Evolutionary conservation across 2,113 vertebrate species (phyloP), one percentile per base, ranked within the genome.

Genomic region (Lamprologus speciosus): DNA sequence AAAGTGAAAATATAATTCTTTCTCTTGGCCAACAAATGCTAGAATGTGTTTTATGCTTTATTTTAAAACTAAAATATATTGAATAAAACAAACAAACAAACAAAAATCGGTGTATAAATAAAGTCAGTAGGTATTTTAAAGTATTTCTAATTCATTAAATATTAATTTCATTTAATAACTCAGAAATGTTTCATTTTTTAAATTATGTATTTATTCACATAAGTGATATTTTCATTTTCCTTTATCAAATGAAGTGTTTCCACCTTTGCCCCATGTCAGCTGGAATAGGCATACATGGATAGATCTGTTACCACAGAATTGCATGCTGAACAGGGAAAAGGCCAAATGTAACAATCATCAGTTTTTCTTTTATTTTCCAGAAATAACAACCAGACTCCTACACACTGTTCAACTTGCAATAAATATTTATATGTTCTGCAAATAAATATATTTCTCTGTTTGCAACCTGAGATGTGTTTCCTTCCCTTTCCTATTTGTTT

Each of bases 371-470:
- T 45, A 26, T 45, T 26, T 73, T 73, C 13, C 21, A 73, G 33
- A 73, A 45, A 73, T 73, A 45, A 45, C 40, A 45, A 73, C 21
- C 68, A 6, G 37, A 73, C 68, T 45, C 40, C 21, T 0, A 37
- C 40, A 45, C 21, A 70, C 65, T 73, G 8, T 73, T 73, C n/a
- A 45, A 42, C 37, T 42, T 14, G 7, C 63, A 70, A 73, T 65
- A 65, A 45, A 73, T 73, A 73, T 23, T 42, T 45, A 73, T 70
- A 70, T 73, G 65, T 45, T 31, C 42, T 75, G 23, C 70, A 75
- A 47, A 50, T 75, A 12, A 75, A 50, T 73, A 47, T 11, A 47
- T 73, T 73, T 73, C 5, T 47, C 40, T 28, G 40, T 75, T 75
- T 5, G 70, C 42, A 50, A 50, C 16, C 23, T 3, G 42, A 78